Evolutionary conservation across 1,140 invertebrate species (phyloP).

Genomic region (Apis laboriosa): DNA sequence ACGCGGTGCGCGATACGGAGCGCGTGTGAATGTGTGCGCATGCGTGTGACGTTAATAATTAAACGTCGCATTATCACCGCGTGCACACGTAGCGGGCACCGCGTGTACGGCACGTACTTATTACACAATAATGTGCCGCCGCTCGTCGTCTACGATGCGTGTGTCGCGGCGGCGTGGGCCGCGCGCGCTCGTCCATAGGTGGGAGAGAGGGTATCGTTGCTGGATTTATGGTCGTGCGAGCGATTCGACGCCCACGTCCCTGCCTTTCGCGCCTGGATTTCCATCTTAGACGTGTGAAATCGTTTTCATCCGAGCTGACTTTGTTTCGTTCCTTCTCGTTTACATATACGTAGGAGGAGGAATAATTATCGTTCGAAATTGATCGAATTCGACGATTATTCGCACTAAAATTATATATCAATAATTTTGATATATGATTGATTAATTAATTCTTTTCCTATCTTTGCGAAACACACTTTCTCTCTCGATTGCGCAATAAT

Average conservation of each 20-base stretch:
- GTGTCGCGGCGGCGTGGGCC: conserved; percentile 31
- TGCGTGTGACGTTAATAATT: conserved; percentile 68
- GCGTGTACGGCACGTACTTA: conserved; percentile 48
- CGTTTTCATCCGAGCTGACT: background rate
- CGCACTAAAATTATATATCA: too few relatives aligned
- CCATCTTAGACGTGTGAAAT: background rate
- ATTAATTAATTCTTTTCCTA: too few relatives aligned
- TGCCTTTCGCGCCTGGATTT: conserved; percentile 34
- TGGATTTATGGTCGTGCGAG: conserved; percentile 39
- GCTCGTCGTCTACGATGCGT: conserved; percentile 8
- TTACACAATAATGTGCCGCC: conserved; percentile 51
- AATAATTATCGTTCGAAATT: too few relatives aligned
- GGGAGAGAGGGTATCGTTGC: conserved; percentile 1
- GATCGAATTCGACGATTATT: too few relatives aligned
- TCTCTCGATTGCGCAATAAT: background rate
- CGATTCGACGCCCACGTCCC: conserved; percentile 31
- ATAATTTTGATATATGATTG: too few relatives aligned
- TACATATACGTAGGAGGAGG: too few relatives aligned
- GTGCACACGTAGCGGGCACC: conserved; percentile 32
- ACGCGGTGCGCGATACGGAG: background rate
- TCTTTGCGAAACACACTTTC: too few relatives aligned
- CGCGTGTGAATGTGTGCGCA: background rate
- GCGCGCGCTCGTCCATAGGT: conserved; percentile 10
- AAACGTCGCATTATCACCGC: conserved; percentile 63
- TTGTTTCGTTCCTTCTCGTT: too few relatives aligned